Percentiles rank a stretch among this genome's conserved stretches.
These are phyloP conservation scores for Passer domesticus DNA, from an alignment of 2,113 vertebrate genomes.

Conservation along the genomic window DNA sequence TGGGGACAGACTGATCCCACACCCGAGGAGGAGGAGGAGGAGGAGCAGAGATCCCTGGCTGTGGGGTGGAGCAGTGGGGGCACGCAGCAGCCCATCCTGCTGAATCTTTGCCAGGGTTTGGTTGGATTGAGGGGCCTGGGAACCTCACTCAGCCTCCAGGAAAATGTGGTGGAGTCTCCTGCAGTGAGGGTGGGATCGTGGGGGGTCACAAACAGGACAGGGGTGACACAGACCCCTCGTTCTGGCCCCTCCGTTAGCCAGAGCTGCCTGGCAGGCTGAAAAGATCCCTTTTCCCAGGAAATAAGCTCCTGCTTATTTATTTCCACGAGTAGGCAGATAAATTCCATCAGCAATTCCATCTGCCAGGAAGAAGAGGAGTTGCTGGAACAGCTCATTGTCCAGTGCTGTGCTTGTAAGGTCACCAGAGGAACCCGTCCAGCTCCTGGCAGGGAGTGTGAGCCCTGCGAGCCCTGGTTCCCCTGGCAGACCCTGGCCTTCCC, in stretches of 20 bases:
- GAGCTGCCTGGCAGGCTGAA: neutral
- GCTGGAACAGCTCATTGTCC: neutral
- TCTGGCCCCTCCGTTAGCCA: accelerated
- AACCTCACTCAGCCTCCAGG: neutral
- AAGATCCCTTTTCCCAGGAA: neutral
- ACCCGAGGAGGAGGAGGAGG: neutral
- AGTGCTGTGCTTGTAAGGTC: neutral
- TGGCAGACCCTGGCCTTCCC: neutral
- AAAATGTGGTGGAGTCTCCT: neutral
- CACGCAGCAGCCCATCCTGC: neutral
- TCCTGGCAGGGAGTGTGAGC: neutral
- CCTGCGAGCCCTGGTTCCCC: neutral
- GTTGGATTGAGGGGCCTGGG: neutral
- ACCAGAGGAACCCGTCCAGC: neutral
- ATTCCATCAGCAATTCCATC: neutral
- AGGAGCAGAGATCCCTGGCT: neutral
- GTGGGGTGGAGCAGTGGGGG: neutral
- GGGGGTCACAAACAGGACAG: neutral
- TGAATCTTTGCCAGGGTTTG: neutral
- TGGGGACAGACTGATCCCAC: neutral
- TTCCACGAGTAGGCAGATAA: neutral
- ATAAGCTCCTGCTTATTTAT: neutral
- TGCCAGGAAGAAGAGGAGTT: neutral
- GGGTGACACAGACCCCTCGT: neutral
- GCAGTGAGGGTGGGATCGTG: neutral